Evolutionary conservation across 1,140 invertebrate genomes (phyloP).

Genomic region (Artemia franciscana): DNA sequence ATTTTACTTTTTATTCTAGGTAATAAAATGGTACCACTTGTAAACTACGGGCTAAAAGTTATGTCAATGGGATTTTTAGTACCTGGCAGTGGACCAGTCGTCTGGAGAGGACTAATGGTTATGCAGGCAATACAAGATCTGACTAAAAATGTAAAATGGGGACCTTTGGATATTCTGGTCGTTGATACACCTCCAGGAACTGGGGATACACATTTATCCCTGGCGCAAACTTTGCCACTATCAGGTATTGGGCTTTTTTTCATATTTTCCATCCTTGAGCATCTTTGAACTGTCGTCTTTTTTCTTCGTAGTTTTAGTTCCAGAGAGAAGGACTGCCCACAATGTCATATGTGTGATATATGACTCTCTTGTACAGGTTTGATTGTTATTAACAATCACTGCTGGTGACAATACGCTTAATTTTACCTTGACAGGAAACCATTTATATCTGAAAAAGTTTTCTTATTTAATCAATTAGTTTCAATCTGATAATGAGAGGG

Average conservation of each 20-base stretch:
- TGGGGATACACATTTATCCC: conserved; percentile 65
- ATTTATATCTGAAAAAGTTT: too few species aligned
- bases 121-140: conserved; percentile 76
- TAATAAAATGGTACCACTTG: conserved; percentile 56
- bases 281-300: too few species aligned
- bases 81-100: conserved; percentile 44
- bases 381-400: too few species aligned
- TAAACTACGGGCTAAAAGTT: conserved; percentile 77
- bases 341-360: too few species aligned
- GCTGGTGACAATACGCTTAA: too few species aligned
- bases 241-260: not conserved
- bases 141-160: conserved; percentile 56
- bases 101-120: conserved; percentile 79
- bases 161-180: conserved; percentile 48
- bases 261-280: too few species aligned
- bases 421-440: too few species aligned
- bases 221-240: conserved; percentile 36
- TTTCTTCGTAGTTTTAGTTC: too few species aligned
- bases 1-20: conserved; percentile 21
- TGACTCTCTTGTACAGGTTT: too few species aligned
- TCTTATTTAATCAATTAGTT: too few species aligned
- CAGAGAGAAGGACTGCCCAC: too few species aligned
- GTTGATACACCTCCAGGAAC: conserved; percentile 79
- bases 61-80: conserved; percentile 81
- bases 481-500: too few species aligned